Conservation (phyloP, 2,888 invertebrate genomes). For the Cataglyphis altisquamis region DNA sequence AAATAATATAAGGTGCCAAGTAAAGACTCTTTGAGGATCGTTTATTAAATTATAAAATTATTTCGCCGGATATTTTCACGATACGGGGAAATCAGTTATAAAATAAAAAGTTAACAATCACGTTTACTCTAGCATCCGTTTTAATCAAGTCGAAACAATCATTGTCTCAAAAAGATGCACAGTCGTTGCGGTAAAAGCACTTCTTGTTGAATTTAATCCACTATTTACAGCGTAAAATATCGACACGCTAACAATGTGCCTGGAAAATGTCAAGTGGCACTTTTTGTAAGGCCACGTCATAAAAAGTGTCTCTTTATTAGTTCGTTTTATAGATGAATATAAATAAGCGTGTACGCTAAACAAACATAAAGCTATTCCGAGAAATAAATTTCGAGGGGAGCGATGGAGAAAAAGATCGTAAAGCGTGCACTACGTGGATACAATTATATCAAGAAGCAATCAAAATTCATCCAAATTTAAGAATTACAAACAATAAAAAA, state of each 20-base stretch:
- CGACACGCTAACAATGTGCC: conserved; percentile 3
- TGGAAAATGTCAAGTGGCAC: conserved; percentile 37
- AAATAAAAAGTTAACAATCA: not conserved
- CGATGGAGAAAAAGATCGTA: conserved; percentile 21
- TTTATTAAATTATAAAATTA: conserved; percentile 10
- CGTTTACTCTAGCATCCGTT: not conserved
- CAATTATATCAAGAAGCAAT: conserved; percentile 3
- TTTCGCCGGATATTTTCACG: conserved; percentile 1
- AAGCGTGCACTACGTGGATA: not conserved
- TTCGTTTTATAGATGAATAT: conserved; percentile 15
- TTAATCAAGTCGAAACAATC: not conserved
- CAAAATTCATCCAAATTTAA: not conserved
- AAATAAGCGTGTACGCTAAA: conserved; percentile 44
- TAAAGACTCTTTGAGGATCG: not conserved
- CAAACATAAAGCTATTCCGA: conserved; percentile 13
- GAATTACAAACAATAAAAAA: conserved; percentile 21
- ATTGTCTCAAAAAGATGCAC: not conserved
- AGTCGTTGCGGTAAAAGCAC: not conserved
- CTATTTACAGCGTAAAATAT: conserved; percentile 23
- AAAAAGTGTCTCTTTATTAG: conserved; percentile 34
- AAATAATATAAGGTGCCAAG: not conserved
- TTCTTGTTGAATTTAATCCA: conserved; percentile 1
- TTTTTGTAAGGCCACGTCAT: conserved; percentile 21
- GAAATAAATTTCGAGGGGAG: not conserved
- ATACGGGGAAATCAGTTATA: not conserved